phyloP scores from a whole-genome alignment of 2,113 vertebrate genomes.

The Sylvietta virens region DNA sequence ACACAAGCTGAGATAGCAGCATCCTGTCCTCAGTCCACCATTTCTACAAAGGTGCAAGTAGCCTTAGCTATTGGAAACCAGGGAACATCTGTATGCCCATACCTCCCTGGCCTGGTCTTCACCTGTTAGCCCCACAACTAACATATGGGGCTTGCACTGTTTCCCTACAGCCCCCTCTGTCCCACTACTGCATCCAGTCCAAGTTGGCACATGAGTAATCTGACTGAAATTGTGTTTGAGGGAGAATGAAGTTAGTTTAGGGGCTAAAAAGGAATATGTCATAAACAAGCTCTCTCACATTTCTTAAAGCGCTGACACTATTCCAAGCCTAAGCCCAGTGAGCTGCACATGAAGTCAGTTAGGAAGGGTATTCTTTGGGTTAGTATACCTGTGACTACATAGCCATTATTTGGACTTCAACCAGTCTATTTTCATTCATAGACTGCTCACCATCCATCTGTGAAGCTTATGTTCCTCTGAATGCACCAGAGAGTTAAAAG shows the following conservation, averaged over 20 bases:
- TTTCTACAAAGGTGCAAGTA: background rate
- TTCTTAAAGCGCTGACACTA: background rate
- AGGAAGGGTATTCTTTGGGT: background rate
- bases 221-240: background rate
- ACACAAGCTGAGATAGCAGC: background rate
- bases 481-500: background rate
- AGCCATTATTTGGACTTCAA: background rate
- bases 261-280: background rate
- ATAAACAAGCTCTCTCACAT: background rate
- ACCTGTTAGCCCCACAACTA: background rate
- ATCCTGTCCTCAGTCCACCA: background rate
- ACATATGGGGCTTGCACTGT: accelerated
- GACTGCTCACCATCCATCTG: background rate
- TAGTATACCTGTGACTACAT: background rate
- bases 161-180: background rate
- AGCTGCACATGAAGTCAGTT: background rate
- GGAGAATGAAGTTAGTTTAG: background rate
- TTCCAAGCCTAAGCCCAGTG: background rate
- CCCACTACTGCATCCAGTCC: background rate
- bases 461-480: background rate
- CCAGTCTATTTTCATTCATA: background rate
- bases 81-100: background rate
- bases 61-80: background rate
- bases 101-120: background rate
- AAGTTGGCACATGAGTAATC: background rate